A percentile compares a stretch with the other conserved stretches of the same genome.
These are phyloP conservation scores for Neelides sp. DNA, from an alignment of 1,140 invertebrate species.

Conservation along the genomic window DNA sequence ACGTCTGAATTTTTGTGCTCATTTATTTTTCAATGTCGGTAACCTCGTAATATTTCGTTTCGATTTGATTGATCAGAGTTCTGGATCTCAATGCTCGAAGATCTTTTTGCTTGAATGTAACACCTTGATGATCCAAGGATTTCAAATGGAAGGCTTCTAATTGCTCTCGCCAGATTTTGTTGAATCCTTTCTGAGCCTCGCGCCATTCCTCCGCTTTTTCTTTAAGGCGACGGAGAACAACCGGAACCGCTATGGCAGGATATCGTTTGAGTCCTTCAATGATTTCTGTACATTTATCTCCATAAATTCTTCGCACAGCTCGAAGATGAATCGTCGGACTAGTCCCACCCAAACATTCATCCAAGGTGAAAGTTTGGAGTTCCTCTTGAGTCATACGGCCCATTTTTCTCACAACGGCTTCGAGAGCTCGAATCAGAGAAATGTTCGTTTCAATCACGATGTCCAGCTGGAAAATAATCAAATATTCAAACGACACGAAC, in stretches of 20 bases:
- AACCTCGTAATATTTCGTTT: slow-evolving; percentile 83
- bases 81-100: slow-evolving; percentile 90
- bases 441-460: slow-evolving; percentile 95
- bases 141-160: slow-evolving; percentile 98
- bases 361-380: slow-evolving; percentile 68
- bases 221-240: slow-evolving; percentile 83
- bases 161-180: slow-evolving; percentile 95
- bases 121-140: slow-evolving; percentile 93
- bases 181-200: slow-evolving; percentile 91
- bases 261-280: slow-evolving; percentile 94
- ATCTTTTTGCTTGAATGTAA: slow-evolving; percentile 97
- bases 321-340: slow-evolving; percentile 83
- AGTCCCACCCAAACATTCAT: slow-evolving; percentile 81
- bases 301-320: slow-evolving; percentile 81
- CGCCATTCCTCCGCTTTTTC: slow-evolving; percentile 97
- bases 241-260: slow-evolving; percentile 79
- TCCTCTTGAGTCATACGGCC: slow-evolving; percentile 79
- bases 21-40: slow-evolving; percentile 15
- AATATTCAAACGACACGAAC: too few relatives aligned
- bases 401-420: slow-evolving; percentile 83
- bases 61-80: slow-evolving; percentile 88
- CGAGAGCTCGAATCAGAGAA: slow-evolving; percentile 80
- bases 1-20: not conserved
- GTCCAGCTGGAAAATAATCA: slow-evolving; percentile 68
- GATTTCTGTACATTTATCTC: slow-evolving; percentile 88